Conservation (phyloP, 2,888 invertebrate species). For the Acrocera orbiculus region DNA sequence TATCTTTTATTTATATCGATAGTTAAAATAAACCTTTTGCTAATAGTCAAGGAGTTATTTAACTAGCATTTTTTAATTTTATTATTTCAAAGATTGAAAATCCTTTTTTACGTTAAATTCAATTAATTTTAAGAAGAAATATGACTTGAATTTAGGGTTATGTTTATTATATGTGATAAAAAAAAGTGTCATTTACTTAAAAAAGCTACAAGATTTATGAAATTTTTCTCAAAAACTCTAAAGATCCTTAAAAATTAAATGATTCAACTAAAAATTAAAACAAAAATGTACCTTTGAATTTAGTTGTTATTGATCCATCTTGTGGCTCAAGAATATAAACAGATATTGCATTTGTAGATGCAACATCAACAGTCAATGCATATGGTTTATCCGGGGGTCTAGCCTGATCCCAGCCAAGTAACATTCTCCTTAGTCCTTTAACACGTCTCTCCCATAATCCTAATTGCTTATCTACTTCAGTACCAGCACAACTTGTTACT, state of each 20-base stretch:
- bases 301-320: conserved; percentile 70
- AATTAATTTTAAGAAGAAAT: too few relatives aligned
- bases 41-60: too few relatives aligned
- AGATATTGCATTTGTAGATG: conserved; percentile 42
- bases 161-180: too few relatives aligned
- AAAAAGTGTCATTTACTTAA: too few relatives aligned
- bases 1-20: too few relatives aligned
- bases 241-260: conserved; percentile 10
- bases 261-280: conserved; percentile 2
- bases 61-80: too few relatives aligned
- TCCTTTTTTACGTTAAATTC: too few relatives aligned
- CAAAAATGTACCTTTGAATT: conserved; percentile 59
- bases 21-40: too few relatives aligned
- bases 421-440: conserved; percentile 41
- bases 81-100: too few relatives aligned
- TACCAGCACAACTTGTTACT: conserved; percentile 53
- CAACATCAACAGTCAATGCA: conserved; percentile 51
- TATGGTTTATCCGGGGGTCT: conserved; percentile 66
- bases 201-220: too few relatives aligned
- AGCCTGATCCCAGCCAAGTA: conserved; percentile 75
- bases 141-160: too few relatives aligned
- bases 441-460: conserved; percentile 67
- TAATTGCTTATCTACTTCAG: conserved; percentile 64
- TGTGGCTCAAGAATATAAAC: conserved; percentile 53
- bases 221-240: too few relatives aligned